phyloP scores from a whole-genome alignment of 2,113 vertebrate genomes.

The Scortum barcoo region DNA sequence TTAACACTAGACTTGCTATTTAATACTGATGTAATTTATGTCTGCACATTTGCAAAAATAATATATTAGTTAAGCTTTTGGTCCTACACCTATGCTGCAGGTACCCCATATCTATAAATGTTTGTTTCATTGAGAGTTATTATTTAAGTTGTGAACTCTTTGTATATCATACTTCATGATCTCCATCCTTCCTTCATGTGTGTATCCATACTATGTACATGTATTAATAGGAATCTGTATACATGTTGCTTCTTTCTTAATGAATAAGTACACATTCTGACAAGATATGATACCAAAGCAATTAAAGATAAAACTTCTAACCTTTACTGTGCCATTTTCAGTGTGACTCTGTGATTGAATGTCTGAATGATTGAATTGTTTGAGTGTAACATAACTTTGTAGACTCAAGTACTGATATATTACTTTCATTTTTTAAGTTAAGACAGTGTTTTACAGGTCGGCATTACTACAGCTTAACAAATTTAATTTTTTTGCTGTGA shows the following conservation, averaged over 20 bases:
- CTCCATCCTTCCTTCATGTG: neutral
- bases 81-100: neutral
- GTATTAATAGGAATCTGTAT: neutral
- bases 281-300: neutral
- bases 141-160: neutral
- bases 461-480: too few species aligned
- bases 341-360: neutral
- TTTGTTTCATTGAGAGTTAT: neutral
- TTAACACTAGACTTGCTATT: fast-evolving
- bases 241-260: neutral
- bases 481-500: too few species aligned
- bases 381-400: neutral
- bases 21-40: neutral
- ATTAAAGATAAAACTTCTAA: neutral
- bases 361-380: neutral
- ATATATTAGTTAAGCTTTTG: neutral
- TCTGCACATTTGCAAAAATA: fast-evolving
- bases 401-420: neutral
- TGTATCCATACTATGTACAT: neutral
- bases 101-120: neutral
- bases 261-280: neutral
- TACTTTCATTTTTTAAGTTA: neutral
- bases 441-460: too few species aligned
- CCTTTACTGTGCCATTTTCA: too few species aligned
- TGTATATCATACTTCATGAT: neutral